A percentile compares a stretch with the other conserved stretches of the same genome.
phyloP scores from a whole-genome alignment of 1,140 invertebrate genomes.

The Drosophila azteca region DNA sequence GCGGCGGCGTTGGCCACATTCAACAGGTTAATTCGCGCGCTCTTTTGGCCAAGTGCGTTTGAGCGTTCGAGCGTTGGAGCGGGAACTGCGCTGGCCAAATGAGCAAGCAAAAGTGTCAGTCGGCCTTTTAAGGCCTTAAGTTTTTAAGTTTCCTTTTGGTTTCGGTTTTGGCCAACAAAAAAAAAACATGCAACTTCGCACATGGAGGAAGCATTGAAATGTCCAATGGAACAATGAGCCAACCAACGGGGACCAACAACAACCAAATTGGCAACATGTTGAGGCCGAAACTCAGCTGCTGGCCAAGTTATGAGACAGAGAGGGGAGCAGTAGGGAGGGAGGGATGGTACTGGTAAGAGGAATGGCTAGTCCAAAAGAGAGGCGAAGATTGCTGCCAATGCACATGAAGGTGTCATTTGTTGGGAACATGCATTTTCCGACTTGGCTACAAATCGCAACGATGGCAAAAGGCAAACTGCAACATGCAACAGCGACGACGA shows the following conservation, averaged over 20 bases:
- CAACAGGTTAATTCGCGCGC: conserved; percentile 75
- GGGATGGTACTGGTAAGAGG: no score
- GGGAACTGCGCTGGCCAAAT: conserved; percentile 44
- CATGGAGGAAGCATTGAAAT: conserved; percentile 72
- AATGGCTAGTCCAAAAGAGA: conserved; percentile 48
- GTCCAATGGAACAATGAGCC: conserved; percentile 67
- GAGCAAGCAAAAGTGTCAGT: conserved; percentile 63
- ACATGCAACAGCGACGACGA: conserved; percentile 38
- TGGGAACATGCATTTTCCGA: conserved; percentile 74
- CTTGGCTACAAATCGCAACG: conserved; percentile 69
- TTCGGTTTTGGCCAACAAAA: conserved; percentile 8
- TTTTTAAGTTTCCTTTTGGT: conserved; percentile 31
- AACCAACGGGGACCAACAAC: conserved; percentile 28
- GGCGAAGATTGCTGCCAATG: conserved; percentile 44
- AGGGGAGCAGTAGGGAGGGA: background rate
- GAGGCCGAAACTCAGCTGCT: conserved; percentile 25
- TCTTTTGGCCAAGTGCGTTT: conserved; percentile 47
- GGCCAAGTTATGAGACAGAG: conserved; percentile 55
- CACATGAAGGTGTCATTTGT: conserved; percentile 81
- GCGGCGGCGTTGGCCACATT: conserved; percentile 11
- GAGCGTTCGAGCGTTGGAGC: conserved; percentile 12
- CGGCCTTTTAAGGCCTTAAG: conserved; percentile 71
- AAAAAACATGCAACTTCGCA: conserved; percentile 66
- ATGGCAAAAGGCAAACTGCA: conserved; percentile 44
- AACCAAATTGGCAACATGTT: conserved; percentile 68